These are phyloP conservation scores for Melanostoma mellinum DNA, from an alignment of 2,888 invertebrate genomes.

Conservation along the genomic window DNA sequence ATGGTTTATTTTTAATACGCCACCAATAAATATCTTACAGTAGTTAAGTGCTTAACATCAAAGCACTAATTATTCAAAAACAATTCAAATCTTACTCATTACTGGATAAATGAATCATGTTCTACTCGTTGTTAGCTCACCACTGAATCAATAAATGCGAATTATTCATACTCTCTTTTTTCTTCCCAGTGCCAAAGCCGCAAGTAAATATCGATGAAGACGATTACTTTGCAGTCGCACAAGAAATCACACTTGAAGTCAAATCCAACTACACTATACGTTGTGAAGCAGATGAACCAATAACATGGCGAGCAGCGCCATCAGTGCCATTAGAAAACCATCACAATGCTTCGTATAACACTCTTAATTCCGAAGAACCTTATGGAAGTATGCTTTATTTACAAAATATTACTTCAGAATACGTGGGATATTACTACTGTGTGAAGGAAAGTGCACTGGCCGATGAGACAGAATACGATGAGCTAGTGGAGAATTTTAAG, in stretches of 20 bases:
- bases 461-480: slow-evolving; percentile 78
- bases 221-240: slow-evolving; percentile 74
- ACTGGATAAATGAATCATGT: slow-evolving; percentile 11
- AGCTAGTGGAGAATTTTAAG: slow-evolving; percentile 78
- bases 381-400: slow-evolving; percentile 83
- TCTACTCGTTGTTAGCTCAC: slow-evolving; percentile 29
- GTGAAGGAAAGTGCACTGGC: slow-evolving; percentile 79
- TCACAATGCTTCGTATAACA: slow-evolving; percentile 65
- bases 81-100: slow-evolving; percentile 29
- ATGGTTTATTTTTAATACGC: no score
- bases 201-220: slow-evolving; percentile 71
- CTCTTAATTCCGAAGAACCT: slow-evolving; percentile 75
- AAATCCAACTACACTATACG: slow-evolving; percentile 80
- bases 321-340: not conserved
- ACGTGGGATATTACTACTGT: slow-evolving; percentile 85
- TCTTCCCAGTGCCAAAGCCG: slow-evolving; percentile 77
- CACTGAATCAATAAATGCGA: slow-evolving; percentile 30
- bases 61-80: slow-evolving; percentile 10
- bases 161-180: slow-evolving; percentile 11
- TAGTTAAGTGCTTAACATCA: slow-evolving; percentile 29
- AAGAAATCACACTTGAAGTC: slow-evolving; percentile 78
- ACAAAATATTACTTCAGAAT: slow-evolving; percentile 81
- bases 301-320: slow-evolving; percentile 80
- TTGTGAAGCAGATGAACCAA: slow-evolving; percentile 82
- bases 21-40: not conserved